A percentile compares a stretch with the other conserved stretches of the same genome.
Evolutionary conservation across 2,888 invertebrate species (phyloP).

Genomic region (Zeuzera pyrina): DNA sequence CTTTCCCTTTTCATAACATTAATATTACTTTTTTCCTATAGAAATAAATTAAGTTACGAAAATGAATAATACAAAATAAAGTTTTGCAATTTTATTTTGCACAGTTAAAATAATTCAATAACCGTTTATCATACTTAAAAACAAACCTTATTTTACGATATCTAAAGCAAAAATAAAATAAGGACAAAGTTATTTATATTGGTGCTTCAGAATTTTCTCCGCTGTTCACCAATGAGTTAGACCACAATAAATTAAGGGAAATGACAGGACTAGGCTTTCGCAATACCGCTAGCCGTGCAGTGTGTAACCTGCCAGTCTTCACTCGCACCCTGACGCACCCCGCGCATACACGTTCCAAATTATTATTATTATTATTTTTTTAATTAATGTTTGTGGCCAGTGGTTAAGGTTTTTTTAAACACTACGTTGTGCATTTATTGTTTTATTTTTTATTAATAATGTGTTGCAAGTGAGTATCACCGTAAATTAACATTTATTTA

Average conservation of each 20-base stretch:
- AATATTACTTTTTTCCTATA: no score
- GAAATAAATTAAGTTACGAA: no score
- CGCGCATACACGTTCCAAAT: constrained; percentile 32
- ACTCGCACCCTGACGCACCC: constrained; percentile 41
- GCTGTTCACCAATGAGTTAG: constrained; percentile 30
- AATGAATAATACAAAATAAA: no score
- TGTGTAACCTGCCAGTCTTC: constrained; percentile 23
- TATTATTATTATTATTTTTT: constrained; percentile 11
- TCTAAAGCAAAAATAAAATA: no score
- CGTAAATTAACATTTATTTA: constrained; percentile 7
- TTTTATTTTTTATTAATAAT: constrained; percentile 9
- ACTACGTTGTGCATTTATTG: constrained; percentile 4
- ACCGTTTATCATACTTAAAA: no score
- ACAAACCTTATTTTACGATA: no score
- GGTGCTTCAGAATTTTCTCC: no score
- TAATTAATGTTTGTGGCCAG: constrained; percentile 1
- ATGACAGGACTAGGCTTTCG: constrained; percentile 25
- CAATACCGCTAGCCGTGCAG: constrained; percentile 28
- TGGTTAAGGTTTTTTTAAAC: constrained; percentile 5
- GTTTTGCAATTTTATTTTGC: no score
- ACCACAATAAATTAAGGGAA: constrained; percentile 36
- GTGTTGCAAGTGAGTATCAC: constrained; percentile 18
- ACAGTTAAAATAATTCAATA: no score
- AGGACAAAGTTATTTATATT: no score
- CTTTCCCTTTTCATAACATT: no score